phyloP scores from a whole-genome alignment of 2,888 invertebrate genomes.

The Caenorhabditis zanzibari region DNA sequence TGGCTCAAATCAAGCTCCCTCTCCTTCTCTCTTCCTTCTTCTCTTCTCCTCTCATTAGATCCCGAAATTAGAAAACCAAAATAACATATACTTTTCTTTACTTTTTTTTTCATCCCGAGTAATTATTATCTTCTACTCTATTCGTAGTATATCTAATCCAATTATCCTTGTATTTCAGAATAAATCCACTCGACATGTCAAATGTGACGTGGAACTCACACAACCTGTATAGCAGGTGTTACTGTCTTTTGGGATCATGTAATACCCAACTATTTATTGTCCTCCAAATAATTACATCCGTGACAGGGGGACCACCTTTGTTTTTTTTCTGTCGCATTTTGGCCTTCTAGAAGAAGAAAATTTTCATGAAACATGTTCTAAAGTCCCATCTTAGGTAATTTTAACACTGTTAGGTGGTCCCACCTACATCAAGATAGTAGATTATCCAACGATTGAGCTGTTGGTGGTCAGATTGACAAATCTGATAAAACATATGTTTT shows the following conservation, averaged over 20 bases:
- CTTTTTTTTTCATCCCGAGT: neutral
- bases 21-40: neutral
- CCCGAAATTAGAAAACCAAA: neutral
- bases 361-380: too few relatives aligned
- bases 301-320: neutral
- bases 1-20: slow-evolving; percentile 50
- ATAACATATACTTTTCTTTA: neutral
- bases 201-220: slow-evolving; percentile 40
- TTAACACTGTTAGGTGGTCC: neutral
- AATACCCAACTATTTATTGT: slow-evolving; percentile 6
- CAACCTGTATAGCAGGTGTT: slow-evolving; percentile 37
- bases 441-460: slow-evolving; percentile 3
- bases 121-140: neutral
- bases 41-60: slow-evolving; percentile 12
- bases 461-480: slow-evolving; percentile 17
- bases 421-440: neutral
- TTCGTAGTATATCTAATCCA: neutral
- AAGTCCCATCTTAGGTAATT: neutral
- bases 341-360: neutral
- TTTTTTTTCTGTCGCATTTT: neutral
- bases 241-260: slow-evolving; percentile 9
- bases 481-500: slow-evolving; percentile 26
- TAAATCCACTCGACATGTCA: slow-evolving; percentile 23
- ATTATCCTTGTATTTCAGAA: slow-evolving; percentile 20
- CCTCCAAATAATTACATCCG: slow-evolving; percentile 6